Evolutionary conservation across 2,888 invertebrate species (phyloP).

Genomic region (Ichneumon xanthorius): DNA sequence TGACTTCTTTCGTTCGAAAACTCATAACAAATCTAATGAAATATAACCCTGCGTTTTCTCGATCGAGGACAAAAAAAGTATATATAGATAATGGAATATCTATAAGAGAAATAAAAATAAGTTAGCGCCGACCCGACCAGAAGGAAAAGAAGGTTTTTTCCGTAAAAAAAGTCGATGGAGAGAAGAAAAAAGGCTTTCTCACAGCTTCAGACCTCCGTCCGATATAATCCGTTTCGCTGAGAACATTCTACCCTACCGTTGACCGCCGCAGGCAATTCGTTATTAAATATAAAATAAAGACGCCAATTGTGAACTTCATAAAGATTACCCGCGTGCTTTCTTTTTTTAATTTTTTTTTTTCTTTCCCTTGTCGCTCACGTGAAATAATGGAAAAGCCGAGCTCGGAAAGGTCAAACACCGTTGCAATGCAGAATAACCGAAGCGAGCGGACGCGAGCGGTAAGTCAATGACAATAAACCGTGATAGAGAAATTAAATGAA

Average conservation of each 20-base stretch:
- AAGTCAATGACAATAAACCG: background rate
- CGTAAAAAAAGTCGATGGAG: background rate
- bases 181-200: background rate
- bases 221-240: conserved; percentile 2
- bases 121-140: background rate
- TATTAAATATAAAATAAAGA: conserved; percentile 1
- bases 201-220: background rate
- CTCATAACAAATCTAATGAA: too few species aligned
- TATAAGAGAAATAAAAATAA: too few species aligned
- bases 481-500: conserved; percentile 27
- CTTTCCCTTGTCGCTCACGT: background rate
- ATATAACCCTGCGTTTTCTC: background rate
- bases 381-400: background rate
- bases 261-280: background rate
- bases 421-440: background rate
- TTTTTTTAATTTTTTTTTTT: background rate
- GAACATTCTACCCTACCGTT: background rate
- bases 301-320: conserved; percentile 2
- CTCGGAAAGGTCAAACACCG: background rate
- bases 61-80: too few species aligned
- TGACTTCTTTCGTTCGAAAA: too few species aligned
- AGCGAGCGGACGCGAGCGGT: background rate
- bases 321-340: background rate
- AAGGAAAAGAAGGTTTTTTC: conserved; percentile 6
- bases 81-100: too few species aligned